phyloP scores from a whole-genome alignment of 2,888 invertebrate genomes.

The Stenodera caucasica region DNA sequence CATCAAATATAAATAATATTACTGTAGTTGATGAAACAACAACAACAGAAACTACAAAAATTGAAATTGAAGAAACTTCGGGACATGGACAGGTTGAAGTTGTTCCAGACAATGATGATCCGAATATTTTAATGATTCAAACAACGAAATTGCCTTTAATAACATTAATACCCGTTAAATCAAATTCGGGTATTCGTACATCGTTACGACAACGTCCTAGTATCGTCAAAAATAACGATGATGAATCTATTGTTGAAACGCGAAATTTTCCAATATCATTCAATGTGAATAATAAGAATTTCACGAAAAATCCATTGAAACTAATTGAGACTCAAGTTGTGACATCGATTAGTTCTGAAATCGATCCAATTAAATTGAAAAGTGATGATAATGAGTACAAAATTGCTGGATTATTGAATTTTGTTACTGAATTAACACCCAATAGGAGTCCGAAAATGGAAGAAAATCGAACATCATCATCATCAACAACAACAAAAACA shows the following conservation, averaged over 20 bases:
- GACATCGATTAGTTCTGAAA: constrained; percentile 30
- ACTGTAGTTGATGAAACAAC: background rate
- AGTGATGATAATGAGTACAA: constrained; percentile 41
- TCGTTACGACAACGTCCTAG: constrained; percentile 67
- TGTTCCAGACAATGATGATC: constrained; percentile 49
- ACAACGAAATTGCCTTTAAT: constrained; percentile 57
- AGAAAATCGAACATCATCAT: constrained; percentile 11
- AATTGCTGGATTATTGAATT: constrained; percentile 47
- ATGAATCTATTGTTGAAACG: constrained; percentile 38
- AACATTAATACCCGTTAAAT: constrained; percentile 76
- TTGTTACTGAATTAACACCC: constrained; percentile 42
- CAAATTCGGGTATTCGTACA: constrained; percentile 74
- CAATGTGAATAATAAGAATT: constrained; percentile 21
- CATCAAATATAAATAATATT: constrained; percentile 29
- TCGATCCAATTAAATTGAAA: constrained; percentile 30
- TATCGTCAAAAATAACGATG: constrained; percentile 49
- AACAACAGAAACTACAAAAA: background rate
- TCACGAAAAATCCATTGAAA: constrained; percentile 22
- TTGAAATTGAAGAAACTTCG: constrained; percentile 31
- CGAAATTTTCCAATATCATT: constrained; percentile 44
- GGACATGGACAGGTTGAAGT: constrained; percentile 53
- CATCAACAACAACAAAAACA: no score
- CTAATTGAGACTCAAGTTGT: constrained; percentile 37
- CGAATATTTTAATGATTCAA: constrained; percentile 45
- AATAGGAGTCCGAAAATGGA: constrained; percentile 46